Percentiles rank a stretch among this genome's conserved stretches.
These are phyloP conservation scores for Tetramorium alpestre DNA, from an alignment of 1,140 invertebrate genomes.

Conservation along the genomic window DNA sequence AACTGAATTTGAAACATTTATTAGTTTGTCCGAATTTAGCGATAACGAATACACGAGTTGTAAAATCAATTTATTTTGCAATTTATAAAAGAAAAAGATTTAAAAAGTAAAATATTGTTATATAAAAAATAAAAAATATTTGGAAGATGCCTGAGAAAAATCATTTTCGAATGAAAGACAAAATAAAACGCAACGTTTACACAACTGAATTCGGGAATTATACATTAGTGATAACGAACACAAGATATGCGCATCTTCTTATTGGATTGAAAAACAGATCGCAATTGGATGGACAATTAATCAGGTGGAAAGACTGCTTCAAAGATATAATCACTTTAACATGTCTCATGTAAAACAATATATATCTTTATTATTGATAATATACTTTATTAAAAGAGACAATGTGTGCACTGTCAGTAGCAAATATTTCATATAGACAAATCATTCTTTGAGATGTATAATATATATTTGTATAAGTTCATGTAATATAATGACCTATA, in stretches of 20 bases:
- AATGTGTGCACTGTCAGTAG: slow-evolving; percentile 72
- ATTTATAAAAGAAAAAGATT: not conserved
- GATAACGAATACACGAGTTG: not conserved
- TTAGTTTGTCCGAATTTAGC: no score
- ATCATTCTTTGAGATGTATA: slow-evolving; percentile 59
- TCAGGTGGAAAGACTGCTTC: not conserved
- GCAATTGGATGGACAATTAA: not conserved
- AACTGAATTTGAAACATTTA: no score
- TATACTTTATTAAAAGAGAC: slow-evolving; percentile 75
- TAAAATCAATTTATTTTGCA: not conserved
- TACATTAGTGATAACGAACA: not conserved
- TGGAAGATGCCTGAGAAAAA: not conserved
- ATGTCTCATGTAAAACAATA: slow-evolving; percentile 37
- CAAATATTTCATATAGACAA: slow-evolving; percentile 70
- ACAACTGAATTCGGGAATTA: not conserved
- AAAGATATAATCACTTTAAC: slow-evolving; percentile 13
- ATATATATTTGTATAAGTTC: slow-evolving; percentile 65
- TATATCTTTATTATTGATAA: slow-evolving; percentile 66
- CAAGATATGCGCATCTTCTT: not conserved
- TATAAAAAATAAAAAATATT: not conserved
- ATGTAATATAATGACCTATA: slow-evolving; percentile 63
- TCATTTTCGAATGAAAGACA: not conserved
- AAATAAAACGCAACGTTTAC: not conserved
- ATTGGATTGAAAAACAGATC: not conserved
- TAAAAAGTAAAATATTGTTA: not conserved